Percentiles rank a stretch among this genome's conserved stretches.
These are phyloP conservation scores for Pantherophis vulpinus DNA, from an alignment of 2,797 vertebrate species.

Conservation along the genomic window DNA sequence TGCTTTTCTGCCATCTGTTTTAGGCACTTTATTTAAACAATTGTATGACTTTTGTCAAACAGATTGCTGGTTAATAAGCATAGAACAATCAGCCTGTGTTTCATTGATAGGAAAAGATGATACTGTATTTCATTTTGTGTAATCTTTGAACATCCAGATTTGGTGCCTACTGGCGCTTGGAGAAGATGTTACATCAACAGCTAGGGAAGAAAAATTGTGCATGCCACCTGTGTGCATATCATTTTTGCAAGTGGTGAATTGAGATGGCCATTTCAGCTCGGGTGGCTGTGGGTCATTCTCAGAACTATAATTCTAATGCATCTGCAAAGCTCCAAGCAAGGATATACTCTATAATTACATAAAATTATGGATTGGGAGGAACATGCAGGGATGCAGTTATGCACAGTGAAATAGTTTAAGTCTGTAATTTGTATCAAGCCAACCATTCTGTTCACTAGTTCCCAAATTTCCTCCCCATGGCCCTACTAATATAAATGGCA, in stretches of 20 bases:
- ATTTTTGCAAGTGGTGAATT: background rate
- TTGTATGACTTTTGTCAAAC: background rate
- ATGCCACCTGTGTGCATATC: background rate
- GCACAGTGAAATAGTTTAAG: background rate
- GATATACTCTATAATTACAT: background rate
- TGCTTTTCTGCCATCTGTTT: background rate
- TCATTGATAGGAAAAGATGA: background rate
- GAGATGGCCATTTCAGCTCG: background rate
- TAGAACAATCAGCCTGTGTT: background rate
- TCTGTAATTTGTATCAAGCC: background rate
- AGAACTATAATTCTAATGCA: background rate
- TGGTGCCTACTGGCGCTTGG: background rate
- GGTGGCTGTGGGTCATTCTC: background rate
- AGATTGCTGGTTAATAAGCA: background rate
- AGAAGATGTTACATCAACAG: background rate
- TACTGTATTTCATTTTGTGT: background rate
- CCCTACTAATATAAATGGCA: background rate
- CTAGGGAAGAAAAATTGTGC: background rate
- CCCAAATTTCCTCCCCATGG: background rate
- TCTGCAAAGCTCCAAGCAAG: background rate
- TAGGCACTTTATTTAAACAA: background rate
- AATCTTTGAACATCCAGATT: background rate
- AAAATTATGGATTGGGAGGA: background rate
- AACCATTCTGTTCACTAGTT: background rate
- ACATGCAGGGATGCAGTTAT: background rate